phyloP scores from a whole-genome alignment of 2,797 vertebrate species.

The Pipistrellus nathusii region DNA sequence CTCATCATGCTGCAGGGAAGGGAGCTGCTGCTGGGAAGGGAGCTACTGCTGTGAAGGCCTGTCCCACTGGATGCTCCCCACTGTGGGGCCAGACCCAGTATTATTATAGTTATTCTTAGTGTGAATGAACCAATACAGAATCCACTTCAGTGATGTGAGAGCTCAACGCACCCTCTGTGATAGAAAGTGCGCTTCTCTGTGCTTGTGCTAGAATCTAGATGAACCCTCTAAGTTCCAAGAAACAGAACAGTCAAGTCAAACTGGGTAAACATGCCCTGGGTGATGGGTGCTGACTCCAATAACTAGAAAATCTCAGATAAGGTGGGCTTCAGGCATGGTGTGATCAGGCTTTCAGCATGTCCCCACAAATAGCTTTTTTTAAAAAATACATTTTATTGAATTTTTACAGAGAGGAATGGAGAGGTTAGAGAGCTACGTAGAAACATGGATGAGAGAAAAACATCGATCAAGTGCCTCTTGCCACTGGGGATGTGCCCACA shows the following conservation, averaged over 20 bases:
- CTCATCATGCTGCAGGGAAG: not conserved
- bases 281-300: not conserved
- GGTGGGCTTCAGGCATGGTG: rapidly evolving
- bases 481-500: too few relatives aligned
- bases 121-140: too few relatives aligned
- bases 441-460: too few relatives aligned
- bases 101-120: not conserved
- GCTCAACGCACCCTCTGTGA: rapidly evolving
- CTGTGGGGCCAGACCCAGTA: rapidly evolving
- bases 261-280: too few relatives aligned
- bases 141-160: not conserved
- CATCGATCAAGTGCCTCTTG: too few relatives aligned
- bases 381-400: too few relatives aligned
- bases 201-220: too few relatives aligned
- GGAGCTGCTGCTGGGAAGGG: not conserved
- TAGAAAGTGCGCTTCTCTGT: not conserved
- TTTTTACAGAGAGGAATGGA: too few relatives aligned
- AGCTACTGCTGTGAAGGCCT: not conserved
- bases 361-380: too few relatives aligned
- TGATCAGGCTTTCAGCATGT: not conserved
- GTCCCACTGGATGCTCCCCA: rapidly evolving
- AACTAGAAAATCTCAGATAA: not conserved
- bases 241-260: not conserved
- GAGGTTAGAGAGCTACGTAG: too few relatives aligned
- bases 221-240: too few relatives aligned